phyloP scores from a whole-genome alignment of 2,888 invertebrate species.

The Chrysolina oricalcia region DNA sequence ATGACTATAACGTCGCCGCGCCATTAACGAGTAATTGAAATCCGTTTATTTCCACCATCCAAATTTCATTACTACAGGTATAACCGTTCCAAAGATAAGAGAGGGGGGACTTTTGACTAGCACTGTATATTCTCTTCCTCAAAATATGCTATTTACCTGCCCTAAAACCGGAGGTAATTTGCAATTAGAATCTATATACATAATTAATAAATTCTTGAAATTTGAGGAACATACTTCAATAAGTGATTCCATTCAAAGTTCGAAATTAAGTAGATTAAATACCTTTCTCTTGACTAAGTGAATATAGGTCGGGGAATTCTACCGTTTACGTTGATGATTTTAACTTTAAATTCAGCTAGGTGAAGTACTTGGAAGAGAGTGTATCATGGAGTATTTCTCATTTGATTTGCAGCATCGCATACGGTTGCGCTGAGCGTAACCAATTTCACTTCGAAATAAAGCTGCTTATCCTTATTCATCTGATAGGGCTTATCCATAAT shows the following conservation, averaged over 20 bases:
- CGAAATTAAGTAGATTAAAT: constrained; percentile 11
- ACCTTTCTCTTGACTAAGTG: background rate
- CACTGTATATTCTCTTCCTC: background rate
- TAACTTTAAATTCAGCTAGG: constrained; percentile 8
- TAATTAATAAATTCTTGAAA: constrained; percentile 7
- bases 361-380: background rate
- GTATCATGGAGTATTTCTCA: background rate
- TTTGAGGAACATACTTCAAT: background rate
- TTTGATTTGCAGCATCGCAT: background rate
- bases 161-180: background rate
- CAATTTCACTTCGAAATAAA: background rate
- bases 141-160: background rate
- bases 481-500: background rate
- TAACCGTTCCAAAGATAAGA: no score
- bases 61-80: no score
- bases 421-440: background rate
- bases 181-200: background rate
- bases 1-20: no score
- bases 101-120: no score
- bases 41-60: no score
- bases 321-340: constrained; percentile 2
- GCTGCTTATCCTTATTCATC: background rate
- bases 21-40: no score
- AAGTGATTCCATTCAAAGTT: background rate
- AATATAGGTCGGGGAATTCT: constrained; percentile 5